Percentiles rank a stretch among this genome's conserved stretches.
Conservation (phyloP, 2,113 vertebrate species). For the Halichoerus grypus region DNA sequence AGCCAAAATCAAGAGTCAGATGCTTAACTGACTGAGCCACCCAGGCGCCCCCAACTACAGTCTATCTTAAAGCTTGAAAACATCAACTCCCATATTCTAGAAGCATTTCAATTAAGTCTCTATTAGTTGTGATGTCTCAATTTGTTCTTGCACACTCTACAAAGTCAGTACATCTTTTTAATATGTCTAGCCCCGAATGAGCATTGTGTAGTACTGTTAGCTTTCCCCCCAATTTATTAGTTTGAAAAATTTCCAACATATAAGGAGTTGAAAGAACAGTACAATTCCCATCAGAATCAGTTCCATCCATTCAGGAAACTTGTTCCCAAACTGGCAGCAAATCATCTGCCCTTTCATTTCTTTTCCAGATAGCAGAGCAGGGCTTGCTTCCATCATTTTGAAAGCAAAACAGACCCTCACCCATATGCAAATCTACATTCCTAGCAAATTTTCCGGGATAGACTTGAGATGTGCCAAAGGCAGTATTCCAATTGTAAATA, state of each 20-base stretch:
- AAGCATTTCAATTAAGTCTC: background rate
- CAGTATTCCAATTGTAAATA: slow-evolving; percentile 76
- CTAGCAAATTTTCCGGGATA: slow-evolving; percentile 57
- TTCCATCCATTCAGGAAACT: slow-evolving; percentile 15
- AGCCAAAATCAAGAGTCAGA: background rate
- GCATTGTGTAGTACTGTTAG: background rate
- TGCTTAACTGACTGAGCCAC: background rate
- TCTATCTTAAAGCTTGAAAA: background rate
- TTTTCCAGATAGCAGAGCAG: slow-evolving; percentile 27
- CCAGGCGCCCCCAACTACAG: background rate
- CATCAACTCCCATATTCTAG: background rate
- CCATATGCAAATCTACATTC: slow-evolving; percentile 55
- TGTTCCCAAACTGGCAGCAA: background rate
- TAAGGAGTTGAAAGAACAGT: slow-evolving; percentile 21
- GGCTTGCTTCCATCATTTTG: slow-evolving; percentile 12
- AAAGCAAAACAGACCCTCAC: slow-evolving; percentile 6
- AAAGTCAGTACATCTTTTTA: background rate
- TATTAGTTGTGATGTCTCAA: background rate
- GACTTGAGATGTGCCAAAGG: slow-evolving; percentile 61
- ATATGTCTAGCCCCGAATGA: background rate
- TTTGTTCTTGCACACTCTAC: background rate
- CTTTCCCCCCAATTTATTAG: background rate
- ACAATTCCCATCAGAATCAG: background rate
- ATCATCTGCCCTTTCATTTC: slow-evolving; percentile 29
- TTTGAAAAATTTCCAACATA: background rate